phyloP scores from a whole-genome alignment of 2,113 vertebrate species.

The Xenus cinereus region DNA sequence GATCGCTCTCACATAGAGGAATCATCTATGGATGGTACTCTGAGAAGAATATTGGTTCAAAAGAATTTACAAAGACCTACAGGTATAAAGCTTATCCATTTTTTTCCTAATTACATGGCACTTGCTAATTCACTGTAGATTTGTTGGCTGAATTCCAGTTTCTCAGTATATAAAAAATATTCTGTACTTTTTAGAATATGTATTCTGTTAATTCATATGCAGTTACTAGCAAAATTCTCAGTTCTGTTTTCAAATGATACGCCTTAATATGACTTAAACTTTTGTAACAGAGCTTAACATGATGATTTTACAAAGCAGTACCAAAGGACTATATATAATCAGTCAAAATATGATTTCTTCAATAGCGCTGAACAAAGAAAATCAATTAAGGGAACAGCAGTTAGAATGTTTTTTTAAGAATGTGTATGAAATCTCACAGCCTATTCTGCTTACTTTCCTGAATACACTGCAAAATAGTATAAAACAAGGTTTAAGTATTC shows the following conservation, averaged over 20 bases:
- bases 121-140: neutral
- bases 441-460: neutral
- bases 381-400: neutral
- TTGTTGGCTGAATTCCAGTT: neutral
- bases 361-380: neutral
- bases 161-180: neutral
- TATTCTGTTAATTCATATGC: neutral
- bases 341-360: neutral
- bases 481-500: neutral
- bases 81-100: slow-evolving; percentile 68
- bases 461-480: neutral
- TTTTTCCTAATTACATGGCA: neutral
- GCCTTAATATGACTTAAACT: neutral
- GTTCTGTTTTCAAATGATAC: neutral
- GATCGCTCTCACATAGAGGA: slow-evolving; percentile 96
- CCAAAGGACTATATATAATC: neutral
- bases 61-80: slow-evolving; percentile 95
- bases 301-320: neutral
- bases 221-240: neutral
- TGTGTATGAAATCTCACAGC: neutral
- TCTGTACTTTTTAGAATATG: neutral
- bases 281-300: neutral
- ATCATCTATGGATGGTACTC: slow-evolving; percentile 93
- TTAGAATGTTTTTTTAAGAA: neutral
- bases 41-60: slow-evolving; percentile 90